Evolutionary conservation across 2,113 vertebrate species (phyloP).

Genomic region (Gallinago paraguaiae): DNA sequence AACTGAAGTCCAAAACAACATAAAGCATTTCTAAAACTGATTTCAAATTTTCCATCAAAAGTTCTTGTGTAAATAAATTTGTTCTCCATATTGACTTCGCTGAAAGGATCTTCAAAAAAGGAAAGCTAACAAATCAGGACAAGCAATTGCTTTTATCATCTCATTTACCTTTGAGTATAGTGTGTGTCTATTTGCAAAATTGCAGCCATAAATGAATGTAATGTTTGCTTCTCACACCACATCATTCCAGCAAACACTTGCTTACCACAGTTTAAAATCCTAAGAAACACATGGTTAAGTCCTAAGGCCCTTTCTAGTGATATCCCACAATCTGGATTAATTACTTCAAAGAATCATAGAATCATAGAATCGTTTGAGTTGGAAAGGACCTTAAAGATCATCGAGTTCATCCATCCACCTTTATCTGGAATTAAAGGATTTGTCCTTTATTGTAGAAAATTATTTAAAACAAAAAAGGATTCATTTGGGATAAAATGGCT

Average conservation of each 20-base stretch:
- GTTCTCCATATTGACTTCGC: not conserved
- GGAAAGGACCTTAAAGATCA: too few species aligned
- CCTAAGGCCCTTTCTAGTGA: not conserved
- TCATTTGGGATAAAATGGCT: not conserved
- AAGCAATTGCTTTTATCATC: not conserved
- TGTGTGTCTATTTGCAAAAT: not conserved
- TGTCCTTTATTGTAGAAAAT: not conserved
- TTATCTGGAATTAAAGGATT: not conserved
- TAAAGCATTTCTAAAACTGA: not conserved
- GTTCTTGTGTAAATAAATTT: not conserved
- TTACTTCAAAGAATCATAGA: not conserved
- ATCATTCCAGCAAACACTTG: not conserved
- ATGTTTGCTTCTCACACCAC: not conserved
- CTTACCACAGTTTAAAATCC: not conserved
- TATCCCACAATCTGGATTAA: not conserved
- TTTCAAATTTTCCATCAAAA: rapidly evolving
- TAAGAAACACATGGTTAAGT: not conserved
- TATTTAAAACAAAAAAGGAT: not conserved
- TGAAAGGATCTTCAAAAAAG: not conserved
- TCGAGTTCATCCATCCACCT: not conserved
- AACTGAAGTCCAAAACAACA: not conserved
- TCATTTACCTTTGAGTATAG: not conserved
- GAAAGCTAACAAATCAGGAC: not conserved
- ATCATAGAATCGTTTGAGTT: too few species aligned
- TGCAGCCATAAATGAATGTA: not conserved